These are phyloP conservation scores for Heliconius sara DNA, from an alignment of 2,888 invertebrate species.

Conservation along the genomic window DNA sequence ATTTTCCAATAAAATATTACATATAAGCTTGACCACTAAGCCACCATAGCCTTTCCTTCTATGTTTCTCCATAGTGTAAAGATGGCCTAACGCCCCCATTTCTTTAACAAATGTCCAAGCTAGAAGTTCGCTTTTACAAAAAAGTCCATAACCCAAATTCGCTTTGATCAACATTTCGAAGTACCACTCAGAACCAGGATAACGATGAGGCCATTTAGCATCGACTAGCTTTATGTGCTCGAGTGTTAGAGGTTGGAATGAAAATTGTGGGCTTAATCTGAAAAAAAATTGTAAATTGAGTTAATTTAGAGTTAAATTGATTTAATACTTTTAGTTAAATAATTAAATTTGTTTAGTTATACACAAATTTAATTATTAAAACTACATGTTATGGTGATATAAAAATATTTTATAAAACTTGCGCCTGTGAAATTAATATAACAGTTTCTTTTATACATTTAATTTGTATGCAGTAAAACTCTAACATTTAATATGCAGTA, in stretches of 20 bases:
- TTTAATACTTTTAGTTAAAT: no score
- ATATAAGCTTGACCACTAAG: slow-evolving; percentile 58
- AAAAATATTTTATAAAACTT: no score
- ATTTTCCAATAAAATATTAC: slow-evolving; percentile 56
- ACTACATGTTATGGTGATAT: no score
- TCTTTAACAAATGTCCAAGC: slow-evolving; percentile 65
- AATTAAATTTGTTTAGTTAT: no score
- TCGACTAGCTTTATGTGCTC: slow-evolving; percentile 58
- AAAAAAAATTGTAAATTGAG: slow-evolving; percentile 20
- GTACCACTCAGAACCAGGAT: slow-evolving; percentile 55
- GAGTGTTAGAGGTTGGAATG: slow-evolving; percentile 54
- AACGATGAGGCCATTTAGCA: slow-evolving; percentile 62
- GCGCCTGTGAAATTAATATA: no score
- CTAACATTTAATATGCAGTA: no score
- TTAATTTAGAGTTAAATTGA: no score
- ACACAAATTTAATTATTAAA: no score
- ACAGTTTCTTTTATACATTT: no score
- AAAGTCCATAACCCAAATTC: slow-evolving; percentile 63
- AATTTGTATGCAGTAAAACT: no score
- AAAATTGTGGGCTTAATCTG: slow-evolving; percentile 55
- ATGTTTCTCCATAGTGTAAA: slow-evolving; percentile 62
- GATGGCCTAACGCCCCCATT: slow-evolving; percentile 61
- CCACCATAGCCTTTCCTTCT: slow-evolving; percentile 66
- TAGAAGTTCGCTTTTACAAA: slow-evolving; percentile 52
- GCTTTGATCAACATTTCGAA: slow-evolving; percentile 59